phyloP scores from a whole-genome alignment of 2,888 invertebrate species.

The Stenchaetothrips biformis region DNA sequence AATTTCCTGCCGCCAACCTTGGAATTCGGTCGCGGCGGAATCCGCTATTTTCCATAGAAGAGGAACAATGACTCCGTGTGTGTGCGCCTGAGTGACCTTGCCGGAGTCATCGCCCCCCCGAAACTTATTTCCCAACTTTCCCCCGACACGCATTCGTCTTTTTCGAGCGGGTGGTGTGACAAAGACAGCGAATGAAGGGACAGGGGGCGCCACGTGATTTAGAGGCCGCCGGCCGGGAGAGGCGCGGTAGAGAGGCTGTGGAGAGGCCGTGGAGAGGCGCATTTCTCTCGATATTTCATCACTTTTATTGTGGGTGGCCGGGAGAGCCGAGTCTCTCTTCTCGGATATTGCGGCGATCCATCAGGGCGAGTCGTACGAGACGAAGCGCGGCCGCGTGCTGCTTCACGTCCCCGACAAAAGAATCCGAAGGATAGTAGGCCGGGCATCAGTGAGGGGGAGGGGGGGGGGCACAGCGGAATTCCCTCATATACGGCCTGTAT shows the following conservation, averaged over 20 bases:
- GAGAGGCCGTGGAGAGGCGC: background rate
- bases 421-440: background rate
- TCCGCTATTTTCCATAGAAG: no score
- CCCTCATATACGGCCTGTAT: constrained; percentile 14
- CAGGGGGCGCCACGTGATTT: background rate
- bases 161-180: background rate
- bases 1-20: no score
- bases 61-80: no score
- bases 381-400: background rate
- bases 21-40: no score
- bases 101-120: background rate
- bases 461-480: constrained; percentile 18
- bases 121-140: background rate
- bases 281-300: constrained; percentile 22
- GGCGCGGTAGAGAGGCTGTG: background rate
- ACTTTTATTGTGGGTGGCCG: constrained; percentile 25
- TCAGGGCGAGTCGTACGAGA: background rate
- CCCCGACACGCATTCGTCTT: background rate
- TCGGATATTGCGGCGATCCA: constrained; percentile 20
- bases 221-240: background rate
- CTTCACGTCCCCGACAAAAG: background rate
- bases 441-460: constrained; percentile 10
- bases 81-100: background rate
- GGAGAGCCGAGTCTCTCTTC: constrained; percentile 19
- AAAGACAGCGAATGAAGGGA: background rate